Evolutionary conservation across 2,888 invertebrate genomes (phyloP), one percentile per base, ranked within the genome.

Genomic region (Phlogophora meticulosa): DNA sequence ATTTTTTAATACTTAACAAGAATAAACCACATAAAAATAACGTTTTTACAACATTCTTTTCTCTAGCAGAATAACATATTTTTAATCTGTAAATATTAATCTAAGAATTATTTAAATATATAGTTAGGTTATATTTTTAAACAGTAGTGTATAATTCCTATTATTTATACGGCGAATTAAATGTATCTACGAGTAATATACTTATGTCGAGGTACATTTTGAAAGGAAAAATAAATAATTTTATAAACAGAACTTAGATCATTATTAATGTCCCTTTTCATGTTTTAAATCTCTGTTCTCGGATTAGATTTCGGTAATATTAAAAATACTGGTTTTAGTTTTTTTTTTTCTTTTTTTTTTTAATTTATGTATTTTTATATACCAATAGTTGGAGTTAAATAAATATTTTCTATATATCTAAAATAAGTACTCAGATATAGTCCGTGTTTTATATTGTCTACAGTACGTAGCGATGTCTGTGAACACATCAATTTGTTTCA

Each of bases 11-110:
- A 10, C 34, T 20, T 36, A 28, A 38, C 38, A 49, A 58, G 46
- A 65, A 72, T 43, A 55, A 55, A 58, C 40, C 20, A 53, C 43
- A 58, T 40, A 32, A 48, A 43, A 38, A 53, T 40, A 38, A 38
- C n/a, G n/a, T n/a, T n/a, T n/a, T n/a, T n/a, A n/a, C n/a, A n/a
- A n/a, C 52, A 17, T 62, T 48, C n/a, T n/a, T 72, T 55, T 62
- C 64, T 66, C 52, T 48, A 52, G 51, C 24, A 55, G 20, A 42
- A 20, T 68, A 64, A 74, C 22, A 62, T 59, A 63, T 63, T 45
- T 42, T 36, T 22, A 46, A 63, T 20, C n/a, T 82, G 83, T 82
- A 83, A 78, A 83, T 83, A 83, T 67, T 68, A 78, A 13, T 53
- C 0, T 72, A 75, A 34, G 61, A 52, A 38, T 46, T 68, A 72